Evolutionary conservation across 2,797 vertebrate genomes (phyloP), one percentile per base, ranked within the genome.

Genomic region (Coregonus ussuriensis): DNA sequence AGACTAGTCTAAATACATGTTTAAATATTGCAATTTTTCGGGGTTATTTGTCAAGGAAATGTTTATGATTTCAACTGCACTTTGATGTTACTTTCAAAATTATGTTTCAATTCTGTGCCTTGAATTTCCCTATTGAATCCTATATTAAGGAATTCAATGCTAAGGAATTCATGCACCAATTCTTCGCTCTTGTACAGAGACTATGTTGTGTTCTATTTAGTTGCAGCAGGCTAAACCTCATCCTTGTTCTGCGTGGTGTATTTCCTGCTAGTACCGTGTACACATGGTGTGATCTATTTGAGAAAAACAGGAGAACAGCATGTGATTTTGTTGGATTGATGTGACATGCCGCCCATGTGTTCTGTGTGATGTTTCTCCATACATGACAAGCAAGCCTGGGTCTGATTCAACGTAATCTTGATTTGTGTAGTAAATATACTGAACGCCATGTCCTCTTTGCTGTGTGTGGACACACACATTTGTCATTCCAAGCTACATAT

Each of bases 11-110:
- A 52, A 16, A 52, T 14, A 71, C 5, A 51, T 52, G 35, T 69
- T 69, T 41, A 37, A 35, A 3, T 69, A 69, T 69, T 37, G 4
- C 16, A 3, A 4, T 15, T 5, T 29, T 4, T 41, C 9, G 80
- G 83, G 85, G 81, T 80, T 87, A 83, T 87, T 77, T 90, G 89
- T 89, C 89, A 87, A 88, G 82, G 83, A 71, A 82, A 84, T 16
- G 81, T 79, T 83, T 75, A 11, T 41, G 72, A 74, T 74, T 79
- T 88, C 78, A 77, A 85, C 85, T 87, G 75, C 73, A 3, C 6
- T 29, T 31, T 86, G 84, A 14, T 47, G 56, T 77, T 71, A 72
- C 68, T 73, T 84, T 82, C 82, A 85, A 84, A 53, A 62, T 62
- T n/a, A 15, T 15, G 6, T 21, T 59, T 59, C 6, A 18, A 21